phyloP scores from a whole-genome alignment of 2,797 vertebrate genomes.

The Gila robusta region DNA sequence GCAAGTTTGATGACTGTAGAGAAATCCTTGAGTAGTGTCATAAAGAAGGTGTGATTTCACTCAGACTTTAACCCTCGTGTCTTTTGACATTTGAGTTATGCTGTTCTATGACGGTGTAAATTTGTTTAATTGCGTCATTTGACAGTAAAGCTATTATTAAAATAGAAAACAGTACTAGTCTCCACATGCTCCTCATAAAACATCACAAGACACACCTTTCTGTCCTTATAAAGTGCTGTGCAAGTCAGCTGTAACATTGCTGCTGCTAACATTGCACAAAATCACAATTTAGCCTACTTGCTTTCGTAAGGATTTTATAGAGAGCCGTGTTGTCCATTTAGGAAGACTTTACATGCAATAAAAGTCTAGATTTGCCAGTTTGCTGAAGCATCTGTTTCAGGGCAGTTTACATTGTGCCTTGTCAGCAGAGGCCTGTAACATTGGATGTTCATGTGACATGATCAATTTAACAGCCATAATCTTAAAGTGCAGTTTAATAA shows the following conservation, averaged over 20 bases:
- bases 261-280: neutral
- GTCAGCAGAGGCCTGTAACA: constrained; percentile 7
- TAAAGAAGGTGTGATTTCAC: constrained; percentile 30
- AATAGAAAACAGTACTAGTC: neutral
- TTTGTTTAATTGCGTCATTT: neutral
- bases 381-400: neutral
- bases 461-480: neutral
- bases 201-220: constrained; percentile 7
- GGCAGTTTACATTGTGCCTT: neutral
- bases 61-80: constrained; percentile 43
- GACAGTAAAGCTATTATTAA: constrained; percentile 11
- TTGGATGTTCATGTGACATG: neutral
- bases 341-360: neutral
- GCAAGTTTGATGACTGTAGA: constrained; percentile 30
- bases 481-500: neutral
- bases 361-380: neutral
- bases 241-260: neutral
- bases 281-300: neutral
- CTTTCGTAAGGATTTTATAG: neutral
- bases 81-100: constrained; percentile 28
- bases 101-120: neutral
- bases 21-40: constrained; percentile 27
- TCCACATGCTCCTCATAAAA: constrained; percentile 16
- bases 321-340: neutral
- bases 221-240: neutral